phyloP scores from a whole-genome alignment of 2,797 vertebrate species.

The Hirundo rustica region DNA sequence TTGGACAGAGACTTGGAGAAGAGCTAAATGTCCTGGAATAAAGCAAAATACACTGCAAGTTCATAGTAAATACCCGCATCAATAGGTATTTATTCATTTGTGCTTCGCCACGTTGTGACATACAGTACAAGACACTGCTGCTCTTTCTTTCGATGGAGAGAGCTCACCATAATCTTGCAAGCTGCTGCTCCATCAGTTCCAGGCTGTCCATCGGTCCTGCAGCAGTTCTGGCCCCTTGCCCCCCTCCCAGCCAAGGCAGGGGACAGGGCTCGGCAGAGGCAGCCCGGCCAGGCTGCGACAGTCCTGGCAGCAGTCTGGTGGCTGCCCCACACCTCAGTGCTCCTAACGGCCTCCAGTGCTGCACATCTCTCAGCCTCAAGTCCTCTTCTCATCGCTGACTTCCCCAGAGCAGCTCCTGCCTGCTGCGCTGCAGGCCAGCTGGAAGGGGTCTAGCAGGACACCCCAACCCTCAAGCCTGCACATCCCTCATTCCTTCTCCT shows the following conservation, averaged over 20 bases:
- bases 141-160: background rate
- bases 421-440: background rate
- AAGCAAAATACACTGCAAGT: constrained; percentile 72
- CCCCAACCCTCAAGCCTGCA: background rate
- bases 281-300: background rate
- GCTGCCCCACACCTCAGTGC: constrained; percentile 2
- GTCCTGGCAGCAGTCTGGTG: background rate
- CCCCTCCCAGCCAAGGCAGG: background rate
- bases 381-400: background rate
- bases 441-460: background rate
- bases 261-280: background rate
- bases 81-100: constrained; percentile 68
- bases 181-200: constrained; percentile 12
- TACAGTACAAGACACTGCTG: constrained; percentile 64
- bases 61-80: constrained; percentile 68
- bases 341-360: background rate
- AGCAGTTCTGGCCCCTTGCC: background rate
- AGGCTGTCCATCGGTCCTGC: background rate
- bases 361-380: background rate
- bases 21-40: constrained; percentile 68
- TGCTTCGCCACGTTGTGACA: constrained; percentile 56
- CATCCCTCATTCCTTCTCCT: background rate
- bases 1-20: constrained; percentile 32
- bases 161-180: background rate
- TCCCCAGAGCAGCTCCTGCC: background rate